Percentiles rank a stretch among this genome's conserved stretches.
These are phyloP conservation scores for Erpobdella octoculata DNA, from an alignment of 2,888 invertebrate genomes.

Conservation along the genomic window DNA sequence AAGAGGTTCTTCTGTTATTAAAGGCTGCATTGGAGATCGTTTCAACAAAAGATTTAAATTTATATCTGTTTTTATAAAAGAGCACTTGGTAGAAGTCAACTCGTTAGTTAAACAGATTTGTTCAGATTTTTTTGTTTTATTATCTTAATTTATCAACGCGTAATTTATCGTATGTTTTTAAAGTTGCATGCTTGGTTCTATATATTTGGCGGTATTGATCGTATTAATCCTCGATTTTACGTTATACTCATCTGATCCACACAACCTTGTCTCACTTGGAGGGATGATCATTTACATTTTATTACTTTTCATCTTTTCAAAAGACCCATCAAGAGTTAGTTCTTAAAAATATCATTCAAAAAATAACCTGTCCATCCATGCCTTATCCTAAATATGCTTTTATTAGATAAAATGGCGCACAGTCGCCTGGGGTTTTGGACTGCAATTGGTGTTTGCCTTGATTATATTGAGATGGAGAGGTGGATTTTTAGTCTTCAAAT, in stretches of 20 bases:
- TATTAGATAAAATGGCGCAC: conserved; percentile 37
- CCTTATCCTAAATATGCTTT: not conserved
- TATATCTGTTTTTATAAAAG: not conserved
- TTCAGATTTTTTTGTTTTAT: not conserved
- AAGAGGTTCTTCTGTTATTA: not conserved
- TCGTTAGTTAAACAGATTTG: not conserved
- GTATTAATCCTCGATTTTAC: conserved; percentile 23
- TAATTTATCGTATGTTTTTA: no score
- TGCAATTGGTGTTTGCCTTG: conserved; percentile 54
- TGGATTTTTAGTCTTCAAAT: conserved; percentile 59
- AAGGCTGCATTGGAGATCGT: not conserved
- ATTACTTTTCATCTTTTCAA: conserved; percentile 44
- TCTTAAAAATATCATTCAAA: no score
- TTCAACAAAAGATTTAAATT: not conserved
- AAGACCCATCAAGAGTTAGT: conserved; percentile 45
- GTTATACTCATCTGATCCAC: conserved; percentile 33
- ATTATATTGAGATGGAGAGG: conserved; percentile 44
- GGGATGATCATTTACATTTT: conserved; percentile 44
- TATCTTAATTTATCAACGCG: no score
- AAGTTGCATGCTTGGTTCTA: no score
- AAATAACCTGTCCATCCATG: not conserved
- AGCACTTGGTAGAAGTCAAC: not conserved
- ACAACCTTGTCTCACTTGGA: conserved; percentile 44
- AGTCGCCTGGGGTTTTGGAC: conserved; percentile 38
- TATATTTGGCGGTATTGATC: conserved; percentile 11